Evolutionary conservation across 1,140 invertebrate species (phyloP).

Genomic region (Aphidius ervi): DNA sequence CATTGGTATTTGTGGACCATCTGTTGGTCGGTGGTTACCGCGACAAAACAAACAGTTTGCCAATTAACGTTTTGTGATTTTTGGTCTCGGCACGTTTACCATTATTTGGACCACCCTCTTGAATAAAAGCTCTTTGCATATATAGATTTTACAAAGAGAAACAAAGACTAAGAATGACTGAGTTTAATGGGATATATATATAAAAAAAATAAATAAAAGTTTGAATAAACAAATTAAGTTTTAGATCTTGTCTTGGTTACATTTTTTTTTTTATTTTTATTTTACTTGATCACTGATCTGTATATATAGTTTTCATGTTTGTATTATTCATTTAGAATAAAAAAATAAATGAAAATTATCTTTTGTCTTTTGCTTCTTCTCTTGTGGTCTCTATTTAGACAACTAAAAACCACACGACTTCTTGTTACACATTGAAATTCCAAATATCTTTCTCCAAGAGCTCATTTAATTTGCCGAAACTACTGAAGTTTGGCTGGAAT

Average conservation of each 20-base stretch:
- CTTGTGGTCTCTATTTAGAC: conserved; percentile 18
- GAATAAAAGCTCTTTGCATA: conserved; percentile 36
- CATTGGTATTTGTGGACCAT: conserved; percentile 20
- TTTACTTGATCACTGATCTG: no score
- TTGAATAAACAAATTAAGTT: background rate
- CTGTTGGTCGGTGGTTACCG: conserved; percentile 28
- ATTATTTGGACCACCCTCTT: conserved; percentile 37
- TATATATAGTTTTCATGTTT: no score
- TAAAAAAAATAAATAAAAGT: background rate
- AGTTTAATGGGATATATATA: background rate
- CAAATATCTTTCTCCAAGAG: conserved; percentile 7
- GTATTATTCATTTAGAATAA: no score
- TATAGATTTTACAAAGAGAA: no score
- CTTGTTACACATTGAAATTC: conserved; percentile 18
- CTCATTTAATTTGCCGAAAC: background rate
- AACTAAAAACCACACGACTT: background rate
- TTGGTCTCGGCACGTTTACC: conserved; percentile 31
- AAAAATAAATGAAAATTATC: background rate
- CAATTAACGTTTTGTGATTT: conserved; percentile 40
- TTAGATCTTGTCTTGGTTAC: no score
- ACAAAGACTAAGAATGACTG: no score
- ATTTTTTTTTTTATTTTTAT: no score
- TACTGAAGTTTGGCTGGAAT: no score
- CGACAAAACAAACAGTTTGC: conserved; percentile 48
- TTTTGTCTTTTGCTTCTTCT: conserved; percentile 7